phyloP scores from a whole-genome alignment of 2,888 invertebrate genomes.

The Macroteleia sp. region DNA sequence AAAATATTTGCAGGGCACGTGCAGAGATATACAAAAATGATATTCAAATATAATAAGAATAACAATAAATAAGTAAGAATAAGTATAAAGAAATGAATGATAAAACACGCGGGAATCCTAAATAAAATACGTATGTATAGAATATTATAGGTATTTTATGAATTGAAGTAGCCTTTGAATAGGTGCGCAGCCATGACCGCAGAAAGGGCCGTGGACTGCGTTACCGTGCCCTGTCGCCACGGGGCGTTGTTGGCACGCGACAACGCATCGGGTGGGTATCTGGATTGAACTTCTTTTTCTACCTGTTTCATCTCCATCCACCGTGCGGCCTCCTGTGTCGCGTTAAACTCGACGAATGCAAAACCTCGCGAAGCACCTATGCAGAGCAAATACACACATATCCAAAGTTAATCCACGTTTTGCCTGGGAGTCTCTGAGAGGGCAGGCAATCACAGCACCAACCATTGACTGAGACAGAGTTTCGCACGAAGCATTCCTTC shows the following conservation, averaged over 20 bases:
- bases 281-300: slow-evolving; percentile 84
- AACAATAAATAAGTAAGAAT: slow-evolving; percentile 11
- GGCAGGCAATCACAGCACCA: slow-evolving; percentile 84
- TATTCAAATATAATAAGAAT: slow-evolving; percentile 4
- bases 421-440: slow-evolving; percentile 83
- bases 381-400: slow-evolving; percentile 88
- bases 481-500: slow-evolving; percentile 79
- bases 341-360: slow-evolving; percentile 95
- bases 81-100: slow-evolving; percentile 20
- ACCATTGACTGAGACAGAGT: slow-evolving; percentile 82
- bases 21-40: slow-evolving; percentile 22
- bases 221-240: slow-evolving; percentile 83
- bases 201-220: slow-evolving; percentile 81
- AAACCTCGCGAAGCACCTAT: slow-evolving; percentile 94
- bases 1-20: slow-evolving; percentile 45
- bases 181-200: slow-evolving; percentile 82
- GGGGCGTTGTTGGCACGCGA: slow-evolving; percentile 82
- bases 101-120: slow-evolving; percentile 69
- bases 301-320: slow-evolving; percentile 97
- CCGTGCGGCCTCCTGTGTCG: slow-evolving; percentile 92
- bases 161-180: slow-evolving; percentile 81
- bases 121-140: slow-evolving; percentile 68
- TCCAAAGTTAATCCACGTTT: slow-evolving; percentile 84
- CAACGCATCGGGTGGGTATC: slow-evolving; percentile 82
- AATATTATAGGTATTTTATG: slow-evolving; percentile 77